Evolutionary conservation across 2,888 invertebrate genomes (phyloP).

Genomic region (Xanthorhoe designata): DNA sequence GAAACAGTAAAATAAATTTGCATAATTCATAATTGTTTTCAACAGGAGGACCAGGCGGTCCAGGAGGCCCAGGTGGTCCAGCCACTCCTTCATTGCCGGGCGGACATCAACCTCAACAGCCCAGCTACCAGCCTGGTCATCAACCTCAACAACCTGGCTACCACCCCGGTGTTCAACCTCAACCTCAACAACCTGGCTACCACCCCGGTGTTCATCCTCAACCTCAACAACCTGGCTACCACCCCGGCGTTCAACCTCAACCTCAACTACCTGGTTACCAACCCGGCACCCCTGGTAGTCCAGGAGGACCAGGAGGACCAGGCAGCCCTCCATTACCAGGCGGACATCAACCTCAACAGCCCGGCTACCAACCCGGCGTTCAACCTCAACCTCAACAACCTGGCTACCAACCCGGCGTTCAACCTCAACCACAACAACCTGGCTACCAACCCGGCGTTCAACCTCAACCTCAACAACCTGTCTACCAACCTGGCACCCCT

Average conservation of each 20-base stretch:
- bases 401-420: constrained; percentile 5
- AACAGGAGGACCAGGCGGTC: constrained; percentile 5
- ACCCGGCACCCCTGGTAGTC: not conserved
- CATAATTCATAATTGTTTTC: not conserved
- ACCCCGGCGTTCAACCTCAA: constrained; percentile 38
- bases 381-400: constrained; percentile 1
- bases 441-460: constrained; percentile 47
- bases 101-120: constrained; percentile 48
- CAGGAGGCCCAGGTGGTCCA: constrained; percentile 28
- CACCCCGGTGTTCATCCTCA: constrained; percentile 41
- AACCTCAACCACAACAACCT: constrained; percentile 37
- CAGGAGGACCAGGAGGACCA: not conserved
- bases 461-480: not conserved
- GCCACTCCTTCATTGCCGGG: constrained; percentile 6
- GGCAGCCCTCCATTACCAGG: constrained; percentile 3
- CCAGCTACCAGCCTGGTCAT: not conserved
- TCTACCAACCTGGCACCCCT: constrained; percentile 10
- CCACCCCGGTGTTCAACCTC: constrained; percentile 6
- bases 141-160: constrained; percentile 1
- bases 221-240: constrained; percentile 56
- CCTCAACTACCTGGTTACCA: constrained; percentile 46
- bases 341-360: constrained; percentile 32
- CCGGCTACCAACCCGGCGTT: constrained; percentile 49
- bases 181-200: constrained; percentile 8
- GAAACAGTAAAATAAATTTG: too few relatives aligned